Evolutionary conservation across 2,797 vertebrate species (phyloP).

Genomic region (Gastrophryne carolinensis): DNA sequence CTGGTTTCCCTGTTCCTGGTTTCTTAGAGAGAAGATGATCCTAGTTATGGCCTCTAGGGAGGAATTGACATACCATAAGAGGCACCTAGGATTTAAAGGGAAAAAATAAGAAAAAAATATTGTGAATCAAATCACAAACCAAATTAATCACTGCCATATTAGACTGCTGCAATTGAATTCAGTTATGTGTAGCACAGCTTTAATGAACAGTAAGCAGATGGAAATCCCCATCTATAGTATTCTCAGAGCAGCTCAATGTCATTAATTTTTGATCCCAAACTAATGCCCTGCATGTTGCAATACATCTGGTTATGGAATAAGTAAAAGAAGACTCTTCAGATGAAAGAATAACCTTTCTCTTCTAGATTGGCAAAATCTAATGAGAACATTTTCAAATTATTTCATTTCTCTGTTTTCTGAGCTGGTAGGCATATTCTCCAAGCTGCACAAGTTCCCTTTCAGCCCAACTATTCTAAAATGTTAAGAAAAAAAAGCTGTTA

Average conservation of each 20-base stretch:
- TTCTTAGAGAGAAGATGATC: too few relatives aligned
- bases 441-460: too few relatives aligned
- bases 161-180: neutral
- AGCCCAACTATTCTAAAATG: too few relatives aligned
- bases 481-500: too few relatives aligned
- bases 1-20: too few relatives aligned
- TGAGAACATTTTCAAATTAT: too few relatives aligned
- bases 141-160: neutral
- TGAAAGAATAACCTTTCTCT: neutral
- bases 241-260: conserved; percentile 19
- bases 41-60: too few relatives aligned
- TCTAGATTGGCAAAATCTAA: neutral
- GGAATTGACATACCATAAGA: too few relatives aligned
- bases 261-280: conserved; percentile 29
- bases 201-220: conserved; percentile 18
- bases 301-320: conserved; percentile 38
- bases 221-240: conserved; percentile 19
- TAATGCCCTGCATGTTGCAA: conserved; percentile 29
- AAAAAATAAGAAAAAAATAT: too few relatives aligned
- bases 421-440: too few relatives aligned
- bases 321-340: neutral
- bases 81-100: too few relatives aligned
- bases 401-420: too few relatives aligned
- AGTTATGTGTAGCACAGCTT: neutral
- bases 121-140: neutral